Base-by-base conservation (phyloP, 2,113 vertebrate genomes). In the Tauraco erythrolophus region DNA sequence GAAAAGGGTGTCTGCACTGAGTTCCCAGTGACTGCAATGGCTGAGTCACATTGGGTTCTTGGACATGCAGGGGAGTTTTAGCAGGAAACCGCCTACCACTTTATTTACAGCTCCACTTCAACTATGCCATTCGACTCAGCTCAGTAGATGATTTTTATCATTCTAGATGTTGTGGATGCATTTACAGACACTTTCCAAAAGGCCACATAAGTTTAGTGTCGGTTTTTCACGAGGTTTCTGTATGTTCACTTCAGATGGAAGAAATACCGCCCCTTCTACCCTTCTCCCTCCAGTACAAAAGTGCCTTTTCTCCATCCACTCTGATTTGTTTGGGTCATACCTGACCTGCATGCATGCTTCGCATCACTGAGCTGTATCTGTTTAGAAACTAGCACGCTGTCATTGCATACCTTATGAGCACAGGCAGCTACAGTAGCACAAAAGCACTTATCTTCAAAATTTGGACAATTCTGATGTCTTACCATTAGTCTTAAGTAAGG, bases 21-120 rank as follows among this genome's bases (percentile, higher is more conserved):
- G 93, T 91, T 97, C 94, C 87, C 92, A 96, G 87, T 97, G 96
- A 96, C 94, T 97, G 91, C 75, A 68, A 1, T 0, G 66, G 78
- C 89, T 97, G 96, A 96, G 89, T 97, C 95, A 97, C 91, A 84
- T 65, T 3, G 37, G 77, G 57, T 95, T 96, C 93, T 95, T 97
- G 94, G 97, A 96, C 92, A 82, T 35, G 91, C 84, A 82, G 81
- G 94, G 96, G 96, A 96, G 92, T 96, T 97, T 97, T 97, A 62
- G 93, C 97, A 97, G 96, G 97, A 97, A 97, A 93, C 87, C 94
- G 28, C 96, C 97, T 82, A 97, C 92, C 46, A 39, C 84, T 97
- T 95, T 95, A 92, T 95, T 95, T 94, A 96, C 91, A 84, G 91
- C 94, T 96, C 91, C 84, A 74, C 78, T 96, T 76, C 91, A 95